Base-by-base conservation (phyloP, 1,140 invertebrate genomes). In the Muscidifurax raptorellus region DNA sequence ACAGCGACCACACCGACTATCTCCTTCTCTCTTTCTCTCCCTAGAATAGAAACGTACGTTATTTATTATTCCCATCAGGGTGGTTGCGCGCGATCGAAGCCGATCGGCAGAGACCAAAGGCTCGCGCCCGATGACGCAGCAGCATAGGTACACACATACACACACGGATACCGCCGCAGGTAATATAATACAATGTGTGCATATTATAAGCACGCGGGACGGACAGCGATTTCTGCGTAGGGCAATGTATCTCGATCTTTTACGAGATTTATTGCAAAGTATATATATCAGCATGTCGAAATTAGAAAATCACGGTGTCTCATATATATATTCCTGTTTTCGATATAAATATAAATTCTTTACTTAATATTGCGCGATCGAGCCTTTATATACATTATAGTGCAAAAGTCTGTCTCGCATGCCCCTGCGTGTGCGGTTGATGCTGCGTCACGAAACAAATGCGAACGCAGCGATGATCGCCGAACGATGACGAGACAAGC, bases 31-130 rank as follows among this genome's bases (percentile, higher is more conserved):
- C 89, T 87, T 82, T 88, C 86, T 89, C 87, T 90, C 36, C 44
- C 44, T 7, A 27, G 36, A 82, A 52, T 25, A 74, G 69, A 82
- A 82, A 74, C 27, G 44, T 25, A 89, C 90, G 90, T 91, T 92
- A 93, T 93, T 93, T 92, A 92, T 93, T 92, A 92, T 93, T 92
- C 90, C 86, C 87, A 87, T 88, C 87, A 88, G 80, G 87, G 86
- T 86, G 88, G 89, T 88, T 87, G 79, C 64, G 27, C 82, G 76
- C 40, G 18, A 72, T 72, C 25, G 40, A 18, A 27, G 7, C 28
- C n/a, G n/a, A 80, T 88, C 87, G 88, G 87, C 86, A 80, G 74
- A n/a, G 71, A 86, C 86, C 88, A 88, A 90, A 91, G 88, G 86
- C 86, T 64, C 84, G 44, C 86, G 6, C 28, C 4, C 66, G 84